phyloP scores from a whole-genome alignment of 2,888 invertebrate genomes.

The Ophioninae sp. region DNA sequence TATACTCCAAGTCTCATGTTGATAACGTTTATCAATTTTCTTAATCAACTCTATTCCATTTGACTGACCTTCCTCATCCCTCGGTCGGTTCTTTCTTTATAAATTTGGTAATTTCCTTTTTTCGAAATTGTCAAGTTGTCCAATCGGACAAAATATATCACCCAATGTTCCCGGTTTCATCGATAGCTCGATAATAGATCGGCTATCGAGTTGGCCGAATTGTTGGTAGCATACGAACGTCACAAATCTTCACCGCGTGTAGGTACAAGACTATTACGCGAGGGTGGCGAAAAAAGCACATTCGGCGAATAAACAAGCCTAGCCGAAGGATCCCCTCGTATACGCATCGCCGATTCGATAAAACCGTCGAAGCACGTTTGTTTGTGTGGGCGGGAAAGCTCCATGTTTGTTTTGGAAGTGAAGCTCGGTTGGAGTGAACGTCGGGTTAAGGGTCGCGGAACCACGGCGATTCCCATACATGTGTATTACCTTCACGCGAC shows the following conservation, averaged over 20 bases:
- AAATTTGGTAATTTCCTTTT: background rate
- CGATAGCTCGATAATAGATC: background rate
- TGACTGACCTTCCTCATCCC: background rate
- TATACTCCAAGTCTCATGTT: too few species aligned
- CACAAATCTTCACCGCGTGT: background rate
- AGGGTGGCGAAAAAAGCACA: slow-evolving; percentile 1
- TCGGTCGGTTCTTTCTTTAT: too few species aligned
- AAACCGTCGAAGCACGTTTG: slow-evolving; percentile 35
- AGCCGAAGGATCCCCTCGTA: slow-evolving; percentile 3
- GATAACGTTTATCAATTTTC: too few species aligned
- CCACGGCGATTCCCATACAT: slow-evolving; percentile 33
- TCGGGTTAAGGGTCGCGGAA: slow-evolving; percentile 46
- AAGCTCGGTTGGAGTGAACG: slow-evolving; percentile 20
- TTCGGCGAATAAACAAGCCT: slow-evolving; percentile 32
- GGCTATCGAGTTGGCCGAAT: background rate
- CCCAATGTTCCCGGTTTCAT: background rate
- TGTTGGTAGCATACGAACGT: background rate
- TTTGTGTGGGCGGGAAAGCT: slow-evolving; percentile 28
- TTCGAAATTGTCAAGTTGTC: background rate
- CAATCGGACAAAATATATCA: background rate
- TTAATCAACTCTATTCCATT: too few species aligned
- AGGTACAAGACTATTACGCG: slow-evolving; percentile 1
- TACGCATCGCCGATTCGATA: slow-evolving; percentile 25
- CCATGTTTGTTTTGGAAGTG: slow-evolving; percentile 43
- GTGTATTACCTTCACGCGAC: slow-evolving; percentile 26